Evolutionary conservation across 1,140 invertebrate species (phyloP), one percentile per base, ranked within the genome.

Genomic region (Limonius californicus): DNA sequence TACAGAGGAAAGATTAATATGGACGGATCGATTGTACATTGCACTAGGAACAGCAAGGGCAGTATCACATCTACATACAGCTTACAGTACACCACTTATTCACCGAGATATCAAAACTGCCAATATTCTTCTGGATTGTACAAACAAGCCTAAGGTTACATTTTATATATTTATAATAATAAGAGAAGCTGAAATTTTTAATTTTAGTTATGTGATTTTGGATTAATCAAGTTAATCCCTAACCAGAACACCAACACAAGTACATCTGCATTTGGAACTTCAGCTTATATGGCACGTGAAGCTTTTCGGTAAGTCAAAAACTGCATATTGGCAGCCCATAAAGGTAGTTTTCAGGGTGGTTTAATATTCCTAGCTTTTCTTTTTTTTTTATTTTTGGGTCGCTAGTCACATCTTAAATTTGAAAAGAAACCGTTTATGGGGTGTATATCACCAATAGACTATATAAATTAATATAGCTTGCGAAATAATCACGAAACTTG

Each of bases 21-120:
- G 82, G 77, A 70, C 69, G 18, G 71, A 80, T 60, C 75, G 88
- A 64, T 66, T 88, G 1, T 68, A 78, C 14, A 85, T 89, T 39
- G 81, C 84, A 58, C 62, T 80, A 27, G 87, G 85, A 18, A 83
- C 84, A 20, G 83, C 84, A 1, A 78, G 80, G 68, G 87, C 84
- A 0, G 73, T 87, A 21, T 74, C 79, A 42, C 86, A 87, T 74
- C 77, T 91, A 9, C 88, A 91, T 72, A 81, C 80, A 21, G 75
- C 71, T 12, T 70, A 74, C 65, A 69, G 76, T 0, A 78, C 77
- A 54, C 83, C 83, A 9, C 76, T 88, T 15, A 83, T 90, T 63
- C 88, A 91, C 73, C 78, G 88, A 61, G 89, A 91, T 77, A 83
- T 91, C 14, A 91, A 91, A 77, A 85, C 83, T 75, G 87, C 88